Conservation (phyloP, 2,888 invertebrate species). For the Autographa pulchrina region DNA sequence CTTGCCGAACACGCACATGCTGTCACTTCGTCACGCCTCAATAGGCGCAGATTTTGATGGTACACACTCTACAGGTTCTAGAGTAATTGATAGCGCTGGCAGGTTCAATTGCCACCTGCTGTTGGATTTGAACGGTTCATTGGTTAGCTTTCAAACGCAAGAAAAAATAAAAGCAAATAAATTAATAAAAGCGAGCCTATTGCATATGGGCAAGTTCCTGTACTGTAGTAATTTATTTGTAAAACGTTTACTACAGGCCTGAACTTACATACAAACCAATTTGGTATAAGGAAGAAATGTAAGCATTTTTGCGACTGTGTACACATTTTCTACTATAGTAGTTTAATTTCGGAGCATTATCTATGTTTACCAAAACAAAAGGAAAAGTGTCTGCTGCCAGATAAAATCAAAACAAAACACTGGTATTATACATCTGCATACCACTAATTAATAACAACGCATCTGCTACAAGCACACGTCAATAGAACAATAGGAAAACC, state of each 20-base stretch:
- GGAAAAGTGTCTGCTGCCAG: conserved; percentile 30
- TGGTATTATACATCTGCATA: conserved; percentile 44
- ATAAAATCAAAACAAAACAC: conserved; percentile 43
- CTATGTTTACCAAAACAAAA: conserved; percentile 35
- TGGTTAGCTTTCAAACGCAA: background rate
- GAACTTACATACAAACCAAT: background rate
- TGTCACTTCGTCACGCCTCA: conserved; percentile 46
- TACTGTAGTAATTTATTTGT: background rate
- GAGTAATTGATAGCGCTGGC: conserved; percentile 17
- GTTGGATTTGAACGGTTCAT: conserved; percentile 1
- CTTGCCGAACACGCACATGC: conserved; percentile 45
- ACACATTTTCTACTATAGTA: too few relatives aligned
- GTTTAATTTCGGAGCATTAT: background rate
- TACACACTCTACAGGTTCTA: conserved; percentile 28
- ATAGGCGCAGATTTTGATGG: conserved; percentile 35
- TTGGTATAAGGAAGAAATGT: background rate
- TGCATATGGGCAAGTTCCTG: background rate
- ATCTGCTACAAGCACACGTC: conserved; percentile 44
- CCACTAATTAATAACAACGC: conserved; percentile 36
- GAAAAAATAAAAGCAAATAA: background rate
- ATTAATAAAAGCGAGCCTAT: background rate
- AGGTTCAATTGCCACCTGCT: conserved; percentile 25
- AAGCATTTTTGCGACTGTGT: background rate
- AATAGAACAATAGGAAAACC: conserved; percentile 59
- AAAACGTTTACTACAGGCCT: background rate